These are phyloP conservation scores for Lophochroa leadbeateri DNA, from an alignment of 2,113 vertebrate species.

Conservation along the genomic window DNA sequence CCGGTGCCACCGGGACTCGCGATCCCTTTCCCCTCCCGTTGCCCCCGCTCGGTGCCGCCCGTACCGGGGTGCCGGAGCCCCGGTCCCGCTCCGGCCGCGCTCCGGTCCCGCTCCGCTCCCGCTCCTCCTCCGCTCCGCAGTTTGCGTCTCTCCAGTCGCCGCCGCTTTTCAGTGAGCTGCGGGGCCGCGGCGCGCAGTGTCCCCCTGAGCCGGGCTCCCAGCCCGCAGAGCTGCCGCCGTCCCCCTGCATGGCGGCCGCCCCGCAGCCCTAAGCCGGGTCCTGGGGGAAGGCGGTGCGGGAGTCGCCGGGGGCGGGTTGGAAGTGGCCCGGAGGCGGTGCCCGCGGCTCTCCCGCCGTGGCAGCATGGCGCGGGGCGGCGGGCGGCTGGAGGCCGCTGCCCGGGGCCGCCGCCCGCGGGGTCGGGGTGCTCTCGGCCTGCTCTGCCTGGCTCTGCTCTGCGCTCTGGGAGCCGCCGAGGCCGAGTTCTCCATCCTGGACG, in stretches of 20 bases:
- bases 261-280: not conserved
- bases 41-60: not conserved
- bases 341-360: not conserved
- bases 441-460: slow-evolving; percentile 71
- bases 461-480: slow-evolving; percentile 79
- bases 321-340: not conserved
- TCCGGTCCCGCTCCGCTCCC: not conserved
- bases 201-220: not conserved
- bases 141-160: not conserved
- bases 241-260: not conserved
- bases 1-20: not conserved
- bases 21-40: not conserved
- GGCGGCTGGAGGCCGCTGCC: not conserved
- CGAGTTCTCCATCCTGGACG: slow-evolving; percentile 93
- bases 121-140: not conserved
- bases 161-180: not conserved
- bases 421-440: slow-evolving; percentile 58
- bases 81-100: not conserved
- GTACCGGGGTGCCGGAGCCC: slow-evolving; percentile 19
- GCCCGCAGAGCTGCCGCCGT: not conserved
- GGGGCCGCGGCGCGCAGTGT: not conserved
- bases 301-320: not conserved
- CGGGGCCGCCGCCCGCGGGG: not conserved
- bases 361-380: slow-evolving; percentile 35
- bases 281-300: not conserved